phyloP scores from a whole-genome alignment of 2,797 vertebrate species.

The Enteromius radiatus region DNA sequence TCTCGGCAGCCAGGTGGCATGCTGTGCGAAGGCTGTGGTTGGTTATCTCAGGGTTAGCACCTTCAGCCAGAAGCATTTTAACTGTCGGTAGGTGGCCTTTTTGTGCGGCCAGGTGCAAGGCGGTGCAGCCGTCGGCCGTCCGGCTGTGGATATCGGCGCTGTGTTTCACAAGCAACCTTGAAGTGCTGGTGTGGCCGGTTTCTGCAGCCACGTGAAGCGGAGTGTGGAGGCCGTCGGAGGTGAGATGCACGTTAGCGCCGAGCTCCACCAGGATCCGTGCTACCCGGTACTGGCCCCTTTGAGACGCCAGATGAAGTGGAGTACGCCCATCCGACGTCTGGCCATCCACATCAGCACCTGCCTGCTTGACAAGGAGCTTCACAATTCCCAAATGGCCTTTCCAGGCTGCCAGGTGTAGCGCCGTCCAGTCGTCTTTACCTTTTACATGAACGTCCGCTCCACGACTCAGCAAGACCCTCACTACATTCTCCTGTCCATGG shows the following conservation, averaged over 20 bases:
- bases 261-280: conserved; percentile 94
- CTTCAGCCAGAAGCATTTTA: conserved; percentile 87
- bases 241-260: conserved; percentile 76
- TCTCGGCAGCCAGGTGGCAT: conserved; percentile 85
- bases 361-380: conserved; percentile 92
- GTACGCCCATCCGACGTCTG: conserved; percentile 90
- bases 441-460: conserved; percentile 82
- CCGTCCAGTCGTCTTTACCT: conserved; percentile 92
- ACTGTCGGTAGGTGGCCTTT: conserved; percentile 86
- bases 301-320: conserved; percentile 91
- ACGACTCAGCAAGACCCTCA: conserved; percentile 89
- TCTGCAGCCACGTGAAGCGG: conserved; percentile 91
- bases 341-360: conserved; percentile 81
- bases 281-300: conserved; percentile 93
- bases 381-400: conserved; percentile 92
- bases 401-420: conserved; percentile 93
- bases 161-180: conserved; percentile 90
- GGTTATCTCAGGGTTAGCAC: conserved; percentile 73
- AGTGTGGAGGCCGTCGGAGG: conserved; percentile 73
- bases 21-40: conserved; percentile 76
- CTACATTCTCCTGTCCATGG: conserved; percentile 91
- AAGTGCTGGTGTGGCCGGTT: conserved; percentile 95
- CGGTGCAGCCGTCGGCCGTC: conserved; percentile 82
- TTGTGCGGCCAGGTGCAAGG: conserved; percentile 88
- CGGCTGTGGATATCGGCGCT: conserved; percentile 76